Evolutionary conservation across 2,888 invertebrate species (phyloP), one percentile per base, ranked within the genome.

Genomic region (Elysia crispata): DNA sequence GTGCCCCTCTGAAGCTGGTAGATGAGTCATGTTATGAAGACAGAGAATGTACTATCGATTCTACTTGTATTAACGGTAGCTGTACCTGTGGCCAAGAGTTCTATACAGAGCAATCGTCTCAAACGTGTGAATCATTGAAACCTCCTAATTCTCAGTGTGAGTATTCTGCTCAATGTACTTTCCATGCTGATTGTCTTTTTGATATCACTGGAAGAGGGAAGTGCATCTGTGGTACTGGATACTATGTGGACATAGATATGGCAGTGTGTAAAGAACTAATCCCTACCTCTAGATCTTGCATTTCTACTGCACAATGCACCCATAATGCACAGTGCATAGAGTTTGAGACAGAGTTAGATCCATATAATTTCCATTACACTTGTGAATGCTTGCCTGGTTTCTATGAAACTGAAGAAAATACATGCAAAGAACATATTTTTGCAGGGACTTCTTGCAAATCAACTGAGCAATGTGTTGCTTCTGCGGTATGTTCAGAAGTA

Each of bases 381-480:
- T 82, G 82, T 25, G 67, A 77, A 30, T 82, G 82, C 30, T 20
- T 73, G 28, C 67, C 72, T 1, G 82, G 76, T 5, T 82, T 79
- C 62, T 82, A 74, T 25, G 72, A 31, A 30, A 62, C 76, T 49
- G 23, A 66, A 11, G 79, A 77, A 1, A 49, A 54, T 49, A 41
- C 11, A 23, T 82, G 82, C 50, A 49, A 77, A 25, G 15, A 41
- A 25, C 49, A 73, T 33, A 49, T 74, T 11, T 60, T 41, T n/a
- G 82, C 77, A 18, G 79, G 82, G 1, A 23, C 67, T 28, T 64
- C 66, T 0, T 82, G 82, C 31, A 54, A 69, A n/a, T 50, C 33
- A 20, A 79, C 82, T 13, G 31, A 73, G 23, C 76, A 82, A 77
- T 82, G 82, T 30, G 77, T 77, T 20, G 54, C 73, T 8, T 64